phyloP scores from a whole-genome alignment of 2,113 vertebrate species.

The Triplophysa dalaica region DNA sequence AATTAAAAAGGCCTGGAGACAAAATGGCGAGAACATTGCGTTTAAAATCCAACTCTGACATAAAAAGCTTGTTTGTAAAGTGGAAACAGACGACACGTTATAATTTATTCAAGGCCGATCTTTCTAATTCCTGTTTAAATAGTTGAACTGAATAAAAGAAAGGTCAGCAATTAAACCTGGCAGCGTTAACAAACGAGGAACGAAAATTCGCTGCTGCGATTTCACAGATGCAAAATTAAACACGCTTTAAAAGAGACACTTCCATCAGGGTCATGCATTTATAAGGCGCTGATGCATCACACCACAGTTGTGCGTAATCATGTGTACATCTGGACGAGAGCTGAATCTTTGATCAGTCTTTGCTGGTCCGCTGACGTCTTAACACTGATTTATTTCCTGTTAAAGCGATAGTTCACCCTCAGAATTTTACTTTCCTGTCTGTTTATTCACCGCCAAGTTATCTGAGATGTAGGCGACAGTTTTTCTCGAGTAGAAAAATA shows the following conservation, averaged over 20 bases:
- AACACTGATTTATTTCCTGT: constrained; percentile 24
- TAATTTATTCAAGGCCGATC: neutral
- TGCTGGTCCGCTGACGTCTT: neutral
- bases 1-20: neutral
- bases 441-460: too few relatives aligned
- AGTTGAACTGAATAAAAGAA: neutral
- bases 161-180: neutral
- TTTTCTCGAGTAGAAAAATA: too few relatives aligned
- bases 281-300: neutral
- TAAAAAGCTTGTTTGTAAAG: neutral
- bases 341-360: constrained; percentile 16
- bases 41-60: neutral
- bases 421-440: too few relatives aligned
- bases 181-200: neutral
- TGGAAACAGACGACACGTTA: neutral
- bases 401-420: constrained; percentile 2
- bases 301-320: constrained; percentile 7
- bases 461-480: too few relatives aligned
- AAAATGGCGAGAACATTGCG: neutral
- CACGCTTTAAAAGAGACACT: neutral
- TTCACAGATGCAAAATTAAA: neutral
- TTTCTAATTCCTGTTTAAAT: neutral
- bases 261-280: neutral
- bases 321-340: constrained; percentile 9
- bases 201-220: neutral